These are phyloP conservation scores for Anisognathus igniventris DNA, from an alignment of 2,797 vertebrate genomes.

Conservation along the genomic window DNA sequence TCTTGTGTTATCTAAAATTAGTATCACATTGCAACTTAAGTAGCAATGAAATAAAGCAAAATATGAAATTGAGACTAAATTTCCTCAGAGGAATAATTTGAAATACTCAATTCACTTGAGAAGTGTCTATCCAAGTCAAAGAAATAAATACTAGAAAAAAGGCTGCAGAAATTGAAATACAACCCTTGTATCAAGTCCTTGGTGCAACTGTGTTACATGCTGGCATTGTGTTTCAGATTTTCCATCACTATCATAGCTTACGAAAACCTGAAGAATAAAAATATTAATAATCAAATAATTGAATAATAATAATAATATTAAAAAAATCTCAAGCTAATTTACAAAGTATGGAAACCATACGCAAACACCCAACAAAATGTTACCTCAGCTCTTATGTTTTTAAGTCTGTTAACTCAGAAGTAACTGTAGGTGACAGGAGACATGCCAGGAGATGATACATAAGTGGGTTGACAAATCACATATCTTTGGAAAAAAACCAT, in stretches of 20 bases:
- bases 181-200: neutral
- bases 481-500: neutral
- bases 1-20: neutral
- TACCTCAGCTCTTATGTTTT: neutral
- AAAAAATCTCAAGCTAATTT: neutral
- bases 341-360: neutral
- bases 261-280: neutral
- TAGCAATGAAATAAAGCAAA: neutral
- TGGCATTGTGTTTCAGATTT: neutral
- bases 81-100: neutral
- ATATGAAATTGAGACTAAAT: neutral
- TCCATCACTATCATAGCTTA: neutral
- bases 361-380: neutral
- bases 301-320: neutral
- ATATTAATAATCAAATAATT: neutral
- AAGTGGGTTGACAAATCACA: neutral
- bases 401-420: neutral
- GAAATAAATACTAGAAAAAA: neutral
- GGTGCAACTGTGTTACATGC: neutral
- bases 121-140: neutral
- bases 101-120: neutral
- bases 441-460: neutral
- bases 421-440: neutral
- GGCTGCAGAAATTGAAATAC: neutral
- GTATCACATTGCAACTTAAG: neutral